Percentiles rank a stretch among this genome's conserved stretches.
These are phyloP conservation scores for Nanorana parkeri DNA, from an alignment of 2,113 vertebrate genomes.

Conservation along the genomic window DNA sequence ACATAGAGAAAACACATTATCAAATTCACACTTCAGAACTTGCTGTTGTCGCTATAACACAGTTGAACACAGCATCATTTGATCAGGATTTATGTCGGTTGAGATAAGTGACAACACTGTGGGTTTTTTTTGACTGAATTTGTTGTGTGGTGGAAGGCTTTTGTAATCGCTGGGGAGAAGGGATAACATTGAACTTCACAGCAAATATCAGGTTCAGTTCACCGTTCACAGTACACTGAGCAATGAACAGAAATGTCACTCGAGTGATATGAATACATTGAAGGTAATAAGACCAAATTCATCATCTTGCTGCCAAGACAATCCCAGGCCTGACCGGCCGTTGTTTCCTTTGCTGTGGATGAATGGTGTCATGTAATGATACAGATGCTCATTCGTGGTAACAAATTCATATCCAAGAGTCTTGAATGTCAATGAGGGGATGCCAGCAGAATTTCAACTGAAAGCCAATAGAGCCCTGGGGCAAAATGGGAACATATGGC, in stretches of 20 bases:
- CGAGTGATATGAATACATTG: not conserved
- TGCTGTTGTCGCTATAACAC: not conserved
- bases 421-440: no score
- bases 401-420: no score
- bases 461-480: no score
- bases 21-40: no score
- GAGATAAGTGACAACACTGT: not conserved
- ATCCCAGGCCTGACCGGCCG: not conserved
- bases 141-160: not conserved
- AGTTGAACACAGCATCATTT: not conserved
- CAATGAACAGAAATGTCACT: constrained; percentile 29
- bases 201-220: constrained; percentile 1
- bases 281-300: not conserved
- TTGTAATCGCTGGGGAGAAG: not conserved
- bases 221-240: not conserved
- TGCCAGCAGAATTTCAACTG: no score
- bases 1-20: no score
- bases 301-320: not conserved
- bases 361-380: not conserved
- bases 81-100: not conserved
- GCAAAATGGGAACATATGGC: no score
- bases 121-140: not conserved
- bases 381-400: no score
- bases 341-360: not conserved
- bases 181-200: not conserved